Evolutionary conservation across 2,113 vertebrate species (phyloP), one percentile per base, ranked within the genome.

Genomic region (Phasianus colchicus): DNA sequence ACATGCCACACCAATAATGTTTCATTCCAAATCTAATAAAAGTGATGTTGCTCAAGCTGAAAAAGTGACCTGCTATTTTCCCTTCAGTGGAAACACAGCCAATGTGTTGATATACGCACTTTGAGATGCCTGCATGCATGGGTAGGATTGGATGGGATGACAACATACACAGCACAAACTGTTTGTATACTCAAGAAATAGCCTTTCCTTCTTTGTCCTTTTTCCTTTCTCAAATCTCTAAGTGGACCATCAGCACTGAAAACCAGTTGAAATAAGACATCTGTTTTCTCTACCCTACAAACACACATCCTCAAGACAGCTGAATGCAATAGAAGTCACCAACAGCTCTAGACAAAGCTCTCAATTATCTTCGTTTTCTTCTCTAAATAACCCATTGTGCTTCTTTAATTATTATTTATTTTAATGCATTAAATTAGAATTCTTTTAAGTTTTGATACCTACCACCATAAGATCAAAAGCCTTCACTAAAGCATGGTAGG

Each of bases 21-120:
- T 87, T 95, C 89, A 85, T 83, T 84, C 84, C 94, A 95, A 76
- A 86, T 70, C 61, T 83, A 96, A 96, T 92, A 91, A 96, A 90
- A 86, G 93, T 91, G 43, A 52, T 81, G 89, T 17, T 61, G 63
- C 73, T 94, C 86, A 84, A 89, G 78, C 92, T 84, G 79, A 93
- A 96, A 96, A 96, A 90, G 84, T 93, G 92, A 93, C 93, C 88
- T 92, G 92, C 85, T 93, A 86, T 92, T 96, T 95, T 92, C 60
- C 92, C 83, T 90, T 93, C 95, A 90, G 88, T 90, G 76, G 83
- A 94, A 92, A 86, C 91, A 89, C 71, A 83, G 81, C 92, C 95
- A 76, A 93, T 83, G 58, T 66, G 88, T 36, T 93, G 90, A 77
- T 93, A 90, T 78, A 89, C 45, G 43, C 77, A 79, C 85, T 92